Evolutionary conservation across 2,888 invertebrate genomes (phyloP).

Genomic region (Dicycla oo): DNA sequence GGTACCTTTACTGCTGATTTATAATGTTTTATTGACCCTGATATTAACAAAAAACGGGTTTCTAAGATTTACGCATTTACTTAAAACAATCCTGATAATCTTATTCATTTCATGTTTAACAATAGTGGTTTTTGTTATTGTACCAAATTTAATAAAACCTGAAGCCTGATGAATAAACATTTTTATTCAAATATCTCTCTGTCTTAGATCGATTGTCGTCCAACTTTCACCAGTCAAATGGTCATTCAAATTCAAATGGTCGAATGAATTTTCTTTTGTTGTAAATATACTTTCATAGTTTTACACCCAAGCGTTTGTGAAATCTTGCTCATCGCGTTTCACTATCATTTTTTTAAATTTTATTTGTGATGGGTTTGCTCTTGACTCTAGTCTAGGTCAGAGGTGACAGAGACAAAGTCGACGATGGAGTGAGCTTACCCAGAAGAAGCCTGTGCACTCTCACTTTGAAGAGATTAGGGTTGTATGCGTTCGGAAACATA

Average conservation of each 20-base stretch:
- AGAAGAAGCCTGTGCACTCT: no score
- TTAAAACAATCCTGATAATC: constrained; percentile 8
- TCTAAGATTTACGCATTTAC: constrained; percentile 4
- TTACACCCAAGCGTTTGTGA: constrained; percentile 22
- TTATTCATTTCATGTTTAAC: neutral
- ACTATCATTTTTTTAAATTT: no score
- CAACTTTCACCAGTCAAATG: constrained; percentile 21
- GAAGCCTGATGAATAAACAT: constrained; percentile 28
- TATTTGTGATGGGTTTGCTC: no score
- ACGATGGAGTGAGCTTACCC: no score
- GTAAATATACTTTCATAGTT: constrained; percentile 21
- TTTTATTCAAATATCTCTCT: constrained; percentile 22
- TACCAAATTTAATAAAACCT: neutral
- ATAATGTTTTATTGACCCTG: constrained; percentile 5
- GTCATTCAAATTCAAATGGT: constrained; percentile 33
- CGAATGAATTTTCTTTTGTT: constrained; percentile 13
- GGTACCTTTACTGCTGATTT: constrained; percentile 2
- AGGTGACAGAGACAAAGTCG: no score
- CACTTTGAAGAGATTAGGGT: no score
- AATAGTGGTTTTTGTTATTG: constrained; percentile 6
- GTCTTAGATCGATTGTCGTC: constrained; percentile 11
- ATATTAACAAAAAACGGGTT: neutral
- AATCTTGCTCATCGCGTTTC: neutral
- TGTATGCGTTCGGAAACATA: no score
- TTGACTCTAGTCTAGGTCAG: no score